Base-by-base conservation (phyloP, 2,888 invertebrate species). In the Malacosoma neustria region DNA sequence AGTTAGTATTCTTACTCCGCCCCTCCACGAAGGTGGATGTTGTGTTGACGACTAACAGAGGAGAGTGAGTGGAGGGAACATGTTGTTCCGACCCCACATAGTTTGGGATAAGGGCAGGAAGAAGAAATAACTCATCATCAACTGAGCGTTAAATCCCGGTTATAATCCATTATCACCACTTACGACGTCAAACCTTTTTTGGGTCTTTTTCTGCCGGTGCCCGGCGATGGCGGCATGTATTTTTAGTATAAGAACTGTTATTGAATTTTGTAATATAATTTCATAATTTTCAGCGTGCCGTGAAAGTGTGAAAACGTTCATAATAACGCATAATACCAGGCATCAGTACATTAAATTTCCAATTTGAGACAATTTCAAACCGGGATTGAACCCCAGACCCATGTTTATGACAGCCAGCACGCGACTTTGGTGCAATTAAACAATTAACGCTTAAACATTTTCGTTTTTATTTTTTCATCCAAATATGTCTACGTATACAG, bases 401-500 rank as follows among this genome's bases (percentile, higher is more conserved):
- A 22, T 22, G 9, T 22, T 29, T 34, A 14, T 11, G 14, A 13
- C n/a, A 34, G 11, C 13, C 29, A 58, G 73, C 75, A 76, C 75
- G 76, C 77, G 73, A 72, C 72, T 67, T 64, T 68, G 62, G 58
- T 48, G 48, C 52, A 43, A 39, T 42, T 46, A 46, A 59, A 54
- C 53, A 58, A 65, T 69, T 64, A 65, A n/a, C n/a, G n/a, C n/a
- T n/a, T n/a, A n/a, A n/a, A n/a, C n/a, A n/a, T 64, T 63, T 50
- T 50, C 44, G 57, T 60, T 57, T 56, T 48, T 42, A 41, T 46
- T 38, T 37, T 39, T 36, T n/a, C n/a, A n/a, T n/a, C n/a, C n/a
- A n/a, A n/a, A n/a, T n/a, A n/a, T n/a, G n/a, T n/a, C n/a, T n/a
- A n/a, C n/a, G n/a, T n/a, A n/a, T n/a, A n/a, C n/a, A n/a, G n/a